Conservation (phyloP, 1,140 invertebrate genomes). For the Ostrea edulis region DNA sequence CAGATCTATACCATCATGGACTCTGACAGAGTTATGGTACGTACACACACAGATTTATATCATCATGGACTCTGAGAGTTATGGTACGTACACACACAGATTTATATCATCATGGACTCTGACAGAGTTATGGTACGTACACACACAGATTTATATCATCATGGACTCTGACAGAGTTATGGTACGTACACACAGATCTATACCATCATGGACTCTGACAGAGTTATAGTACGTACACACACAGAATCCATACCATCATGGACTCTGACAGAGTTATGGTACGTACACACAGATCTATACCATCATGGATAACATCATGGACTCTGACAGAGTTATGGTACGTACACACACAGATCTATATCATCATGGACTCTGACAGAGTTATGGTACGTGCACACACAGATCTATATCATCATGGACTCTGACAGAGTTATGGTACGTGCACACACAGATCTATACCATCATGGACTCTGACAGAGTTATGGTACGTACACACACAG, state of each 20-base stretch:
- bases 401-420: not conserved
- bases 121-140: too few species aligned
- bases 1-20: not conserved
- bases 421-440: too few species aligned
- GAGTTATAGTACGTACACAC: too few species aligned
- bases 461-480: constrained; percentile 78
- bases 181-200: constrained; percentile 51
- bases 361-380: constrained; percentile 79
- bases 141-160: constrained; percentile 82
- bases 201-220: not conserved
- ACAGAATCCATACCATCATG: constrained; percentile 81
- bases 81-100: constrained; percentile 59
- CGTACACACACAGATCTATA: constrained; percentile 80
- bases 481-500: constrained; percentile 59
- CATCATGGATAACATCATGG: constrained; percentile 79
- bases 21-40: too few species aligned
- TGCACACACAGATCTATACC: constrained; percentile 82
- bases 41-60: constrained; percentile 83
- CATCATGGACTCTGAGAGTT: constrained; percentile 78
- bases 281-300: not conserved
- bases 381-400: constrained; percentile 63
- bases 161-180: constrained; percentile 76
- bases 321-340: constrained; percentile 76
- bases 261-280: constrained; percentile 76
- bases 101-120: not conserved